phyloP scores from a whole-genome alignment of 2,113 vertebrate species.

The Galemys pyrenaicus region DNA sequence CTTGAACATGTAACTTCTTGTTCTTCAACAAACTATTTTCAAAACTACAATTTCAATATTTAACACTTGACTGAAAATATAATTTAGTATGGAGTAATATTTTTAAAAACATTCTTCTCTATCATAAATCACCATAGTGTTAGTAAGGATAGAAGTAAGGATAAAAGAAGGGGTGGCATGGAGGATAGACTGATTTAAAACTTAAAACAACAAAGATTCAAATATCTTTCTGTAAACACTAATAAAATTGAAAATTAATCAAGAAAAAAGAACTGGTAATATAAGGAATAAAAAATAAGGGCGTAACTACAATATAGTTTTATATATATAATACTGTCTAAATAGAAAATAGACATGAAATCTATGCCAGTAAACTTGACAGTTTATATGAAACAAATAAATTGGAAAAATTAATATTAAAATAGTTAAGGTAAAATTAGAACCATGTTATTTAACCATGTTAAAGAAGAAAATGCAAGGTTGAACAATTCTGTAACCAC shows the following conservation, averaged over 20 bases:
- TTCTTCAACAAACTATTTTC: neutral
- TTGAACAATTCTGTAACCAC: neutral
- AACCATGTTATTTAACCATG: too few species aligned
- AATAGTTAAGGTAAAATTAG: too few species aligned
- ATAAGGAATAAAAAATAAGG: neutral
- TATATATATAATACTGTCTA: neutral
- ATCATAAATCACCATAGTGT: neutral
- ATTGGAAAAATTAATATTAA: neutral
- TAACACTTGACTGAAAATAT: neutral
- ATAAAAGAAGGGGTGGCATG: neutral
- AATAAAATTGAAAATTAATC: neutral
- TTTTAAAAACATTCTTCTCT: neutral
- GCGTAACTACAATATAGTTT: neutral
- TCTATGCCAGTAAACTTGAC: neutral
- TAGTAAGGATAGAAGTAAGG: neutral
- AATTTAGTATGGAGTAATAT: neutral
- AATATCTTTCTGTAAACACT: neutral
- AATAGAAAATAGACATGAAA: neutral
- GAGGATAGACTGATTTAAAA: neutral
- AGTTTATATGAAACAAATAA: neutral
- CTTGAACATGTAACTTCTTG: neutral
- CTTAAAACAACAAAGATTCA: neutral
- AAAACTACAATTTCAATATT: neutral
- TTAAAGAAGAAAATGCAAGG: neutral
- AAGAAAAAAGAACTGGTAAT: neutral